Evolutionary conservation across 2,888 invertebrate genomes (phyloP).

Genomic region (Drosophila robusta): DNA sequence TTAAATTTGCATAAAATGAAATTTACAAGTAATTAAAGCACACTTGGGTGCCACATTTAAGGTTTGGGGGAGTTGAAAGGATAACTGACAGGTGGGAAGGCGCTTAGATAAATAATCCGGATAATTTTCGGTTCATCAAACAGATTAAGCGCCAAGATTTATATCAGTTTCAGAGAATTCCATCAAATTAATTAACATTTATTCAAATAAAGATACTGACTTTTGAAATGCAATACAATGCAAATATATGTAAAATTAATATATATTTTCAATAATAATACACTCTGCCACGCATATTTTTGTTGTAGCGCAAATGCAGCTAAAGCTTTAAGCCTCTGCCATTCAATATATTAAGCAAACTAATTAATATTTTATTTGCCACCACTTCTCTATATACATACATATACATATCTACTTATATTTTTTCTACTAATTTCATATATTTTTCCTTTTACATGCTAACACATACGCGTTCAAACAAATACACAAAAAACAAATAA

Average conservation of each 20-base stretch:
- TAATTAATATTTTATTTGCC: slow-evolving; percentile 31
- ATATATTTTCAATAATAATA: not conserved
- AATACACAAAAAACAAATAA: slow-evolving; percentile 8
- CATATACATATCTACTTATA: slow-evolving; percentile 31
- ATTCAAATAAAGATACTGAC: not conserved
- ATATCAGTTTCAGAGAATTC: not conserved
- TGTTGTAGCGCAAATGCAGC: slow-evolving; percentile 51
- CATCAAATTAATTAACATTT: not conserved
- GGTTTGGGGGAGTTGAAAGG: not conserved
- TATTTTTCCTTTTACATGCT: slow-evolving; percentile 72
- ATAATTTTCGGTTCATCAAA: not conserved
- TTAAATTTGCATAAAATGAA: slow-evolving; percentile 58
- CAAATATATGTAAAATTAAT: not conserved
- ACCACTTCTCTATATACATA: slow-evolving; percentile 17
- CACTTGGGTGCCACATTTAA: slow-evolving; percentile 13
- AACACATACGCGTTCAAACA: slow-evolving; percentile 53
- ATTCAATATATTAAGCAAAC: slow-evolving; percentile 34
- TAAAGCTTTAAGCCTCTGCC: slow-evolving; percentile 35
- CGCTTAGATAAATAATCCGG: not conserved
- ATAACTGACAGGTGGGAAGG: not conserved
- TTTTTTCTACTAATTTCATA: slow-evolving; percentile 62
- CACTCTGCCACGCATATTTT: not conserved
- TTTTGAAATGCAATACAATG: not conserved
- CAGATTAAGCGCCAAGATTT: not conserved
- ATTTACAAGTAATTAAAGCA: slow-evolving; percentile 48